Conservation (phyloP, 2,888 invertebrate species). For the Phania funesta region DNA sequence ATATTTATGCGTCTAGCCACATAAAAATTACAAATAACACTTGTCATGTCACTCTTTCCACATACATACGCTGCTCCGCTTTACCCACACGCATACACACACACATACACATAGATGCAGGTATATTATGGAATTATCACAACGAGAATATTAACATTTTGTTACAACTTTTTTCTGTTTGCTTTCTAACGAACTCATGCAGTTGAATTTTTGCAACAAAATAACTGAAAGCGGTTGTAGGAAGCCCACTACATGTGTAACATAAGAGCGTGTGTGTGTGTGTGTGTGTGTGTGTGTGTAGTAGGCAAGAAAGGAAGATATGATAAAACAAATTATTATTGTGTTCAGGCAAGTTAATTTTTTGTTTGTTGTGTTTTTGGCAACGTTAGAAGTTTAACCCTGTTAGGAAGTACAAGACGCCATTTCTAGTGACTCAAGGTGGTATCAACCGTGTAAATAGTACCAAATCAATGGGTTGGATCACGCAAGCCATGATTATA, state of each 20-base stretch:
- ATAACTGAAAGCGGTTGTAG: constrained; percentile 23
- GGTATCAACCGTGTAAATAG: too few species aligned
- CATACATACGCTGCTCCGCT: not conserved
- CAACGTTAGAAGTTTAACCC: constrained; percentile 16
- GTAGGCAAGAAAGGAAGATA: constrained; percentile 9
- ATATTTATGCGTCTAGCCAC: constrained; percentile 68
- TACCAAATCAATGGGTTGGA: too few species aligned
- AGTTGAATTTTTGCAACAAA: constrained; percentile 12
- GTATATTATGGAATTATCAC: not conserved
- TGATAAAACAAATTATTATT: constrained; percentile 55
- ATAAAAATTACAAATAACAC: constrained; percentile 65
- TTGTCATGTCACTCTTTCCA: constrained; percentile 62
- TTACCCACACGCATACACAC: not conserved
- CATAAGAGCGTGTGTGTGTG: too few species aligned
- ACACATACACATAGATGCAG: not conserved
- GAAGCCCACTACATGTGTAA: not conserved
- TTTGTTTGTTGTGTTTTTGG: not conserved
- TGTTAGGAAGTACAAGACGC: not conserved
- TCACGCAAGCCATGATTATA: too few species aligned
- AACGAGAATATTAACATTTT: constrained; percentile 42
- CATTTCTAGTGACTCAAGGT: not conserved
- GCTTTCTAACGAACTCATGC: not conserved
- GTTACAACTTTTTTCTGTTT: not conserved
- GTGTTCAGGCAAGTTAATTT: constrained; percentile 33
- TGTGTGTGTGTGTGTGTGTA: not conserved